Evolutionary conservation across 2,113 vertebrate genomes (phyloP), one percentile per base, ranked within the genome.

Genomic region (Lota lota): DNA sequence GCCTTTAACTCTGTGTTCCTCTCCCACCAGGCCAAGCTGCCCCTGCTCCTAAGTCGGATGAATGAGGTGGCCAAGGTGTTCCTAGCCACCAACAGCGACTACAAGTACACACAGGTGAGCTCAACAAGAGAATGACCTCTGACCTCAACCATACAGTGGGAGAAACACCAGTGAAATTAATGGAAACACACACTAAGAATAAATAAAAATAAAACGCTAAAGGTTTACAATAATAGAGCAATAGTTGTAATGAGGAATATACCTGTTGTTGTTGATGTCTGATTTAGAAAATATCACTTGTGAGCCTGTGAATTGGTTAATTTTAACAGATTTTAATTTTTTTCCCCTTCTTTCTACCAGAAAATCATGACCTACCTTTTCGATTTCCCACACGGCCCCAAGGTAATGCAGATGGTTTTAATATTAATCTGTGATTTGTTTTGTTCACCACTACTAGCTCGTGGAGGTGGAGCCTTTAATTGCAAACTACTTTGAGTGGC

Each of bases 291-390:
- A 33, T 33, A 33, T 33, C 28, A 33, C 28, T 33, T 33, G 28
- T 5, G 28, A 33, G 28, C 28, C 28, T 33, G 28, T 47, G 40
- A 47, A 12, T 47, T 1, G 40, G 12, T 47, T 47, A 47, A 33
- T 18, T 12, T 63, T 15, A 19, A 16, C 15, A 11, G 8, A 40
- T 17, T 20, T 20, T 20, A n/a, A 1, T 47, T n/a, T 50, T 5
- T 28, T 16, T 18, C 16, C 4, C n/a, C 6, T 18, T 28, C 16
- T 76, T 65, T 85, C 78, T 81, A 75, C 18, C 86, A 96, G 93
- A 96, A 94, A 94, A 95, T 95, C 77, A 94, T 94, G 94, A 93
- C 93, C 54, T 95, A 93, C 79, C 89, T 96, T 82, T 96, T 96
- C 87, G 95, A 96, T 84, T 95, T 96, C 74, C 90, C 93, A 64